A percentile compares a stretch with the other conserved stretches of the same genome.
These are phyloP conservation scores for Passer montanus DNA, from an alignment of 2,113 vertebrate species.

Conservation along the genomic window DNA sequence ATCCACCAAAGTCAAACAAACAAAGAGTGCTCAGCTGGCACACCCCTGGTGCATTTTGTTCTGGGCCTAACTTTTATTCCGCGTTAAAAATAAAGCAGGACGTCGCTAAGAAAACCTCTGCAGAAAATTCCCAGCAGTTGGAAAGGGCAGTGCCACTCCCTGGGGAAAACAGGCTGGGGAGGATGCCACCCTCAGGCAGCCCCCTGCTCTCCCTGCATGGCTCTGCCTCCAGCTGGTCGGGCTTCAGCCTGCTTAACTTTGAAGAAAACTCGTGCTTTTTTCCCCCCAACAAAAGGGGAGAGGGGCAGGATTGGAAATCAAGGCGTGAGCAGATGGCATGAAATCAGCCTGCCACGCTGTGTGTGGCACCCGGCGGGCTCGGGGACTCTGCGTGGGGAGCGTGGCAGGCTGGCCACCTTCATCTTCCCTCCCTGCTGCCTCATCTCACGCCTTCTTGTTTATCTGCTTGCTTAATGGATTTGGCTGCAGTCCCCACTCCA, in stretches of 20 bases:
- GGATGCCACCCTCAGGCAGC: background rate
- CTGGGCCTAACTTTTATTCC: background rate
- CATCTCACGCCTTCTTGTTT: background rate
- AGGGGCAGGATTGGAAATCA: background rate
- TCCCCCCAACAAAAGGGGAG: background rate
- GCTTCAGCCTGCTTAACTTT: background rate
- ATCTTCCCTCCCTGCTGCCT: background rate
- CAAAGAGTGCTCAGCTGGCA: background rate
- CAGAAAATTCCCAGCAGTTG: slow-evolving; percentile 25
- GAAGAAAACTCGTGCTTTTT: background rate
- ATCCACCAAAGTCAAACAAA: background rate
- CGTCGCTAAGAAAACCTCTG: slow-evolving; percentile 1
- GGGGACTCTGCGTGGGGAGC: background rate
- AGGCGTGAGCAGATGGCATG: background rate
- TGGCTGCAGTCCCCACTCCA: background rate
- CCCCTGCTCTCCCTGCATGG: background rate
- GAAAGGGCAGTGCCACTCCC: background rate
- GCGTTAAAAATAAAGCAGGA: slow-evolving; percentile 11
- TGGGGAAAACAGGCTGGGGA: background rate
- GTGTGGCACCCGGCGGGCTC: background rate
- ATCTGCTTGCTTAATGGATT: slow-evolving; percentile 2
- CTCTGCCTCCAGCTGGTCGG: background rate
- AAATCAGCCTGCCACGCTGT: background rate
- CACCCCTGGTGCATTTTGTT: background rate
- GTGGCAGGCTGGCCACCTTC: background rate